Conservation (phyloP, 2,113 vertebrate species). For the Anthoscopus minutus region DNA sequence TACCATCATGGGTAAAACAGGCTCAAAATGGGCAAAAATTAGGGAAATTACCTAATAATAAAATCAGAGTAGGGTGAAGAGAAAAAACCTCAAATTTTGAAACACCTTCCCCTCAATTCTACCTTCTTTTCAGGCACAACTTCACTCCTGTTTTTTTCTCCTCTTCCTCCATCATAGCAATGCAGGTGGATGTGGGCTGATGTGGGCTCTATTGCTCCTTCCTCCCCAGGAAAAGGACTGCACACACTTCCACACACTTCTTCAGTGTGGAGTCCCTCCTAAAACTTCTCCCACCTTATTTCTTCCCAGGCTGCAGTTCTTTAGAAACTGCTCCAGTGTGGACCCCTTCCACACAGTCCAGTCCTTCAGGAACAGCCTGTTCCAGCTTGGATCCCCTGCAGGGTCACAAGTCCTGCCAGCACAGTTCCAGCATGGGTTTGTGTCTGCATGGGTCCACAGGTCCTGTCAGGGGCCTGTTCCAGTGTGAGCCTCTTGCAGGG, state of each 20-base stretch:
- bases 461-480: neutral
- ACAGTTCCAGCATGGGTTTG: neutral
- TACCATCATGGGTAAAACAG: neutral
- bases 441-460: neutral
- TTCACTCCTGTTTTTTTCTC: neutral
- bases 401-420: neutral
- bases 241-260: neutral
- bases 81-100: neutral
- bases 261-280: neutral
- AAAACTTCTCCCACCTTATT: neutral
- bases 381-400: neutral
- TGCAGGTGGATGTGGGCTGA: accelerated
- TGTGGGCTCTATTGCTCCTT: neutral
- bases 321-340: neutral
- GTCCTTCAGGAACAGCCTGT: neutral
- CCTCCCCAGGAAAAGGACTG: neutral
- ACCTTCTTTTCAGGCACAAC: neutral
- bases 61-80: neutral
- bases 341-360: neutral
- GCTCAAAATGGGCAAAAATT: neutral
- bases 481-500: neutral
- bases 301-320: neutral
- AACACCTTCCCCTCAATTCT: neutral
- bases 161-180: neutral
- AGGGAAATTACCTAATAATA: neutral